These are phyloP conservation scores for Lepidochitona cinerea DNA, from an alignment of 2,888 invertebrate genomes.

Conservation along the genomic window DNA sequence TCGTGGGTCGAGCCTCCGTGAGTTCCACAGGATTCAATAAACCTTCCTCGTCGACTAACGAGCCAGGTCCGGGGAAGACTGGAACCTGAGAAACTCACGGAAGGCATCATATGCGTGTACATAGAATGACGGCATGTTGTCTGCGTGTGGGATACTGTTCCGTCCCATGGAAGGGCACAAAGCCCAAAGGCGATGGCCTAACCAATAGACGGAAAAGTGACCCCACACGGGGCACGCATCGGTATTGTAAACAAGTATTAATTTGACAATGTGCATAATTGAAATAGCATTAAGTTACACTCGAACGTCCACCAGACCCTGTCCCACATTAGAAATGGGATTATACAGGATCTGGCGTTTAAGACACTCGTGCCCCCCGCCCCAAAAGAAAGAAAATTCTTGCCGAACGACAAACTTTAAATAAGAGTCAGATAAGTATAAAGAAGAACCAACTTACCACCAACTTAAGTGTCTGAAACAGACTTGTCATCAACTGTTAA, in stretches of 20 bases:
- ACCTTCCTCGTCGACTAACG: too few relatives aligned
- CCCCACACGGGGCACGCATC: not conserved
- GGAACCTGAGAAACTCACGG: not conserved
- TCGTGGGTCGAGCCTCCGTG: too few relatives aligned
- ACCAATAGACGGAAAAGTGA: constrained; percentile 3
- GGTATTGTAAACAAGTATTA: not conserved
- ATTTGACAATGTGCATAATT: not conserved
- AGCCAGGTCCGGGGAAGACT: too few relatives aligned
- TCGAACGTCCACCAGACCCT: not conserved
- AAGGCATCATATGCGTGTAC: not conserved
- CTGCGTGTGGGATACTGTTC: not conserved
- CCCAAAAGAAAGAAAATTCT: not conserved
- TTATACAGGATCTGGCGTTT: not conserved
- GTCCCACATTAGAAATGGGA: not conserved
- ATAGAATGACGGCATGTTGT: not conserved
- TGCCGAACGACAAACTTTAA: too few relatives aligned
- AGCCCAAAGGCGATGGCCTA: not conserved
- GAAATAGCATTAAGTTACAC: not conserved
- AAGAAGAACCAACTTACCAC: too few relatives aligned
- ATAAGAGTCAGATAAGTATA: too few relatives aligned
- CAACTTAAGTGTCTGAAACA: too few relatives aligned
- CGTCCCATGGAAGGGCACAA: not conserved
- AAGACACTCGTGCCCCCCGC: not conserved
- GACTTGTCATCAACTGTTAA: too few relatives aligned
- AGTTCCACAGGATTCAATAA: too few relatives aligned